Base-by-base conservation (phyloP, 2,888 invertebrate genomes). In the Heliconius aoede region DNA sequence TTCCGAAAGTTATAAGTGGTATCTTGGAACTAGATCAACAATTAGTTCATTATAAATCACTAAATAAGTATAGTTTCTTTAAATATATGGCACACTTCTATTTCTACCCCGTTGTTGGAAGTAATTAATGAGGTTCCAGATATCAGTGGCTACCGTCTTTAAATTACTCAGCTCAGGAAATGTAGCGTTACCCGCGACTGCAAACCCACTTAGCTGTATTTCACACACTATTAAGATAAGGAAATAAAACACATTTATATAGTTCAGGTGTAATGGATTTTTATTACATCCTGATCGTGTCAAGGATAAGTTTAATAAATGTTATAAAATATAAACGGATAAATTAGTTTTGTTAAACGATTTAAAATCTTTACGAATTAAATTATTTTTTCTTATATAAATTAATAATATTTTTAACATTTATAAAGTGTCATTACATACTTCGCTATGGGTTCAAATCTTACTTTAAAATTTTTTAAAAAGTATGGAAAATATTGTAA, bases 91-190 rank as follows among this genome's bases (percentile, higher is more conserved):
- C 84, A 86, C 88, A 86, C 87, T 89, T 86, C 87, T 88, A 89
- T 86, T 89, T 86, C 87, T 88, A 88, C 86, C 87, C 89, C 88
- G 88, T 88, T 90, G 90, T 89, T 88, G 87, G 86, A 40, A 86
- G 89, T 92, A 94, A 94, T 93, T 90, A 92, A 94, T 93, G 93
- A 77, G 76, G 77, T 72, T 75, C 78, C 88, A 91, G 94, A 92
- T 94, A 94, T 91, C 93, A 91, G 89, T 85, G 83, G 86, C 86
- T 85, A 85, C 88, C 88, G 90, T 91, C 92, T 91, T 92, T 91
- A 91, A 92, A 92, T 93, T 89, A 92, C 92, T 91, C 90, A 91
- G 87, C 86, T 87, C 88, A 91, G 92, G 93, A 92, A 93, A 87
- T 89, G 84, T 86, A 86, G 86, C 86, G 87, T 88, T 86, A 87